Base-by-base conservation (phyloP, 2,797 vertebrate genomes). In the Chloroceryle inda region DNA sequence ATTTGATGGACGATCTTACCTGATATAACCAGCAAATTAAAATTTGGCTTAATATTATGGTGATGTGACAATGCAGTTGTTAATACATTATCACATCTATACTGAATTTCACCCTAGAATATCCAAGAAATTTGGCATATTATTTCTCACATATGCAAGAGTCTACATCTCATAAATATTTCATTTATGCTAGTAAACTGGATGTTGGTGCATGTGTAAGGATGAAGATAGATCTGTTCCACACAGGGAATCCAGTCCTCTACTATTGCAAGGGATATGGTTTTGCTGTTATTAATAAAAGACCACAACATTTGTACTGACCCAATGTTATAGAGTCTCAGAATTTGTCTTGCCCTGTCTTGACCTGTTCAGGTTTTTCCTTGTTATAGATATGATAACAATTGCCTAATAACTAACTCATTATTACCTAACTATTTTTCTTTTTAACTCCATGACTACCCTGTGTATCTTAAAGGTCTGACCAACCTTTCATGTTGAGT, bases 241-340 rank as follows among this genome's bases (percentile, higher is more conserved):
- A 52, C 6, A 5, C 2, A 20, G 21, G n/a, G 5, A 38, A 73
- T 76, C 31, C 49, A 68, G 10, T 58, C 14, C 21, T 5, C 5
- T 47, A 5, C 14, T n/a, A 26, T 8, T 73, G 13, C 7, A 83
- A 64, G 44, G 12, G 14, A n/a, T 47, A 16, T n/a, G 12, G 5
- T 23, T 84, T 73, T 93, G 9, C 16, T 2, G 7, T 47, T 50
- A 67, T 21, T 31, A 69, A 21, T 63, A 75, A 64, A 42, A 76
- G 13, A 22, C 9, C 10, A 33, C 8, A 50, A 9, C 5, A 35
- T 38, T 56, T 56, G 5, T n/a, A 35, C 33, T 61, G 72, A 56
- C 21, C 6, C 2, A 56, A 1, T 42, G 21, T 2, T 61, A 16
- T 0, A 17, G 1, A 8, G 2, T 42, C 27, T 73, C 17, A 11